Base-by-base conservation (phyloP, 2,113 vertebrate genomes). In the Corythoichthys intestinalis region DNA sequence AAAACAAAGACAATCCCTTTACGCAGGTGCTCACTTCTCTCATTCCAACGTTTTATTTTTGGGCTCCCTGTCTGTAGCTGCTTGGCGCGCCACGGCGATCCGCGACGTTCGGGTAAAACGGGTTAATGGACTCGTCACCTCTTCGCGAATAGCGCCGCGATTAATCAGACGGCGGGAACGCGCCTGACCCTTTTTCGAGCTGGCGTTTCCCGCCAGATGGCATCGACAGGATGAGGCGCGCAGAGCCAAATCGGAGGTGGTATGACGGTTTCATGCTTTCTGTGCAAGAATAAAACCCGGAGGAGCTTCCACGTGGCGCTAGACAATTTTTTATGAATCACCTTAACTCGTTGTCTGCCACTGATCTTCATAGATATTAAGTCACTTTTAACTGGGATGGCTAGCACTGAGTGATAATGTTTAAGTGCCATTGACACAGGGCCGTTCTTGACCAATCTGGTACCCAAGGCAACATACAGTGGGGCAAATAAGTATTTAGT, bases 71-170 rank as follows among this genome's bases (percentile, higher is more conserved):
- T 83, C 76, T 82, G 81, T 48, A 57, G 67, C 63, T 63, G 53
- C 66, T 64, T 68, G 60, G 38, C 53, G 46, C 65, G 76, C 74
- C 56, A 3, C 35, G 7, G 38, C 64, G 9, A 53, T 66, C 49
- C 41, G n/a, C 39, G 6, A 11, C 17, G 11, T 54, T 57, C 8
- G 67, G 11, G 39, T 17, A 4, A 66, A 82, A 74, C 78, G 83
- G 86, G 85, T 87, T 90, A 91, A 90, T 90, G 85, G 84, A 89
- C 87, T 81, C 86, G 83, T 84, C 88, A 85, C 83, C 81, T 75
- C 83, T 90, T 85, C 71, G 80, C 66, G 62, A 74, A 82, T 83
- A 90, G 88, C 85, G 85, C 71, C 79, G 85, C 86, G 87, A 90
- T 88, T 89, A 85, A 88, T 91, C 85, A 81, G 83, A 87, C 83